A percentile compares a stretch with the other conserved stretches of the same genome.
Conservation (phyloP, 92 coral and sea anemone species). For the Heliopora coerulea region DNA sequence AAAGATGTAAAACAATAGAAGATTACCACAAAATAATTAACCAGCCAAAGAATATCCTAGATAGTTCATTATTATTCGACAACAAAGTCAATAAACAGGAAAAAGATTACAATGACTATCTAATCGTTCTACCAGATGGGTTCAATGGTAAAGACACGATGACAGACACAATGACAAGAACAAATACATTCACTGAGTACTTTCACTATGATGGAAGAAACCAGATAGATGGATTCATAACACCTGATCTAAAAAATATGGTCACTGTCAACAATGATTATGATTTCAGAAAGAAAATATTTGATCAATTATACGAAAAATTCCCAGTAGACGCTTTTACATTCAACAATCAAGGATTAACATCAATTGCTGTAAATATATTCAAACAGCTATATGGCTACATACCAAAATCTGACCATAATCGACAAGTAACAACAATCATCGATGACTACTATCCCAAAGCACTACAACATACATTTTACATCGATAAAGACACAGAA, state of each 20-base stretch:
- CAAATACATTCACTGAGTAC: not conserved
- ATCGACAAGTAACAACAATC: not conserved
- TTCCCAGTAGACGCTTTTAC: not conserved
- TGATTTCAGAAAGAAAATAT: conserved; percentile 3
- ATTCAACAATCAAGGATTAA: not conserved
- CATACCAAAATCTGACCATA: not conserved
- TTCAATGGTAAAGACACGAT: not conserved
- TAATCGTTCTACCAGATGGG: not conserved
- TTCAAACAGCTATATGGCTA: conserved; percentile 4
- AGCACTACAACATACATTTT: conserved; percentile 14
- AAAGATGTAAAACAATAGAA: too few relatives aligned
- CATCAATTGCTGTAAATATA: not conserved
- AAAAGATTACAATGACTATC: too few relatives aligned
- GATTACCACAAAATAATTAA: too few relatives aligned
- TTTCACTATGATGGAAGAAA: conserved; percentile 1
- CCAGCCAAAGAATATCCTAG: too few relatives aligned
- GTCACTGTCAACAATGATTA: not conserved
- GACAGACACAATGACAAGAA: not conserved
- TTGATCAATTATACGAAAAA: not conserved
- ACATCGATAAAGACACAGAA: not conserved
- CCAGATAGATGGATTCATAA: not conserved
- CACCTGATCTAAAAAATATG: not conserved
- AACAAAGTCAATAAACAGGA: too few relatives aligned
- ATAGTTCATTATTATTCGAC: too few relatives aligned
- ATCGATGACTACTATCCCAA: conserved; percentile 13